Conservation (phyloP, 1,140 invertebrate species). For the Muscidifurax raptorellus region DNA sequence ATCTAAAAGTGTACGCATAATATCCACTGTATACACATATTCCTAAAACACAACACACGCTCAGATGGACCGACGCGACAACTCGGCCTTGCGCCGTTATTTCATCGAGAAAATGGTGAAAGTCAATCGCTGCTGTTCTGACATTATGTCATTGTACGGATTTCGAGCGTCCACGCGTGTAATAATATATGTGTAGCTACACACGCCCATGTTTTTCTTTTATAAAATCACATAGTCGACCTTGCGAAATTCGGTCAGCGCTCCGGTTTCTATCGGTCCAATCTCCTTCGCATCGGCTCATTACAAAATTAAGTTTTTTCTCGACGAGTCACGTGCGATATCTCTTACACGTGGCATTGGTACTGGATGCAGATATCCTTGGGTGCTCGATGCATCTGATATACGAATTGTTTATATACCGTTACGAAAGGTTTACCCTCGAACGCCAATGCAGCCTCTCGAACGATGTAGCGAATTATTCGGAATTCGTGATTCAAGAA, state of each 20-base stretch:
- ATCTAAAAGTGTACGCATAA: neutral
- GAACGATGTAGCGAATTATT: neutral
- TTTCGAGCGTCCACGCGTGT: slow-evolving; percentile 5
- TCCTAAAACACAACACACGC: neutral
- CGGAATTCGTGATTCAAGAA: neutral
- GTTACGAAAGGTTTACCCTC: neutral
- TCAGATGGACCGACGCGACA: neutral
- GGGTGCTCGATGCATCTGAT: neutral
- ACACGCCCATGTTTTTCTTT: slow-evolving; percentile 42
- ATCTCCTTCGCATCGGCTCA: neutral
- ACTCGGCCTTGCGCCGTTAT: slow-evolving; percentile 32
- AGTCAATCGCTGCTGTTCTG: slow-evolving; percentile 23
- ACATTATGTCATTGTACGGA: slow-evolving; percentile 40
- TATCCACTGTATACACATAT: neutral
- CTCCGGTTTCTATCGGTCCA: slow-evolving; percentile 35
- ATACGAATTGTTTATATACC: neutral
- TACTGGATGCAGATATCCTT: neutral
- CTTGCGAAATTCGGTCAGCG: slow-evolving; percentile 54
- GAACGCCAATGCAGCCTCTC: neutral
- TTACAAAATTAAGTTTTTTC: slow-evolving; percentile 27
- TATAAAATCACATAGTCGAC: slow-evolving; percentile 47
- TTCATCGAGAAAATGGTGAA: slow-evolving; percentile 42
- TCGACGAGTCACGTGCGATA: neutral
- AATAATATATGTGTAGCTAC: neutral
- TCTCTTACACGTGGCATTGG: neutral